Evolutionary conservation across 2,888 invertebrate genomes (phyloP), one percentile per base, ranked within the genome.

Genomic region (Gerris lacustris): DNA sequence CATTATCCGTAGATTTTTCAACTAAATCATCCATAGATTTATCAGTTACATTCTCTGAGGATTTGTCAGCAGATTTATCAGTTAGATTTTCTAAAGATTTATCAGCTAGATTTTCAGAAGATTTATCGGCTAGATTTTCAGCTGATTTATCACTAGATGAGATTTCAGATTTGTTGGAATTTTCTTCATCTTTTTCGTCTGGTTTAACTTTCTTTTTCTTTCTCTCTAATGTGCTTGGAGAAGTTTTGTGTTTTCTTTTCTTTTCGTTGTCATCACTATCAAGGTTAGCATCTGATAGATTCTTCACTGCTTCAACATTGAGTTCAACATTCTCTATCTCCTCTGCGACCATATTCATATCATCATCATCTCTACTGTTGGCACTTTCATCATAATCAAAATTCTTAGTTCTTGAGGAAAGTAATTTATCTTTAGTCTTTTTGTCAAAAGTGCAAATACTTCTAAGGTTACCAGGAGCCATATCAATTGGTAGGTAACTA

Each of bases 371-470:
- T 7, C 44, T 55, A 55, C 15, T 9, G 15, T 55, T 55, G 15
- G 55, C 70, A 67, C 62, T 44, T 44, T 70, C 67, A 6, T 70
- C 67, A 15, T n/a, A 44, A 44, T 43, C 15, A 11, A 9, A 15
- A 55, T 55, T 55, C 31, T 31, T 31, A 2, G 31, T 31, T 55
- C 55, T 55, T 4, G 11, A 9, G 9, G 9, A 11, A 15, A 55
- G 55, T 15, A 11, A 6, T 62, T 7, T 18, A 7, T 62, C 31
- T 64, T 18, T 68, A 63, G 73, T 72, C 44, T 73, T 72, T 69
- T 81, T 81, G 63, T 86, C 85, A 75, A 85, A 91, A 73, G 89
- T 87, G 75, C 85, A 85, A 69, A 92, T 87, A 73, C 92, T 92
- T 69, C 86, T 82, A 9, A 93, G 81, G 62, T 89, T 85, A 68